Conservation (phyloP, 1,140 invertebrate genomes). For the Laupala kohalensis region DNA sequence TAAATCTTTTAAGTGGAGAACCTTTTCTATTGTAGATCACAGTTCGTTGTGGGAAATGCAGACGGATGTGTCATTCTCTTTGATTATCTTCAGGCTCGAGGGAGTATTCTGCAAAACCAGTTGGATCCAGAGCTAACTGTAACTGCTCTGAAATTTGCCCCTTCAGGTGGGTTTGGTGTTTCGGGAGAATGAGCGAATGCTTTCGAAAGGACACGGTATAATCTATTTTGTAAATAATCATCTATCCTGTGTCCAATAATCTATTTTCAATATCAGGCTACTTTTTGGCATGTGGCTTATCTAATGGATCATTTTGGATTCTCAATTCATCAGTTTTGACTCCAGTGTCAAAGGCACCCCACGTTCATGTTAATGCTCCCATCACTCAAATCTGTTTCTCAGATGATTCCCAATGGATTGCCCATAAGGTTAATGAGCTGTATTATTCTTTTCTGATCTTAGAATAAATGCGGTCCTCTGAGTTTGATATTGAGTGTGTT, state of each 20-base stretch:
- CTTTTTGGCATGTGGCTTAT: constrained; percentile 37
- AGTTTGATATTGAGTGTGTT: constrained; percentile 1
- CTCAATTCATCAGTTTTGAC: constrained; percentile 36
- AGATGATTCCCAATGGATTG: constrained; percentile 34
- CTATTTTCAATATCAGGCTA: constrained; percentile 26
- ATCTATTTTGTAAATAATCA: too few species aligned
- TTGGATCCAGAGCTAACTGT: background rate
- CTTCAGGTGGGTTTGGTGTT: background rate
- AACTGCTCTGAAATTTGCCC: background rate
- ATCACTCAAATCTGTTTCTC: constrained; percentile 37
- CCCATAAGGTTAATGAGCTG: constrained; percentile 31
- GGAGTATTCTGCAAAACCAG: background rate
- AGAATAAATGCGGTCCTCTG: too few species aligned
- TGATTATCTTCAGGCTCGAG: background rate
- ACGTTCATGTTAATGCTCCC: constrained; percentile 28
- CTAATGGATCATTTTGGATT: constrained; percentile 38
- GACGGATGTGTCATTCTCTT: background rate
- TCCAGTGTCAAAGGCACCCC: constrained; percentile 30
- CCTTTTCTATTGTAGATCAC: background rate
- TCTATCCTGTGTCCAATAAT: too few species aligned
- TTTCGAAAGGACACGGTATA: too few species aligned
- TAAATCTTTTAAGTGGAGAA: background rate
- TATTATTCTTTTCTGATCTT: too few species aligned
- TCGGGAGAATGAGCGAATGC: too few species aligned
- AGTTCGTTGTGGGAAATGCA: background rate